phyloP scores from a whole-genome alignment of 2,113 vertebrate genomes.

The Dicerorhinus sumatrensis region DNA sequence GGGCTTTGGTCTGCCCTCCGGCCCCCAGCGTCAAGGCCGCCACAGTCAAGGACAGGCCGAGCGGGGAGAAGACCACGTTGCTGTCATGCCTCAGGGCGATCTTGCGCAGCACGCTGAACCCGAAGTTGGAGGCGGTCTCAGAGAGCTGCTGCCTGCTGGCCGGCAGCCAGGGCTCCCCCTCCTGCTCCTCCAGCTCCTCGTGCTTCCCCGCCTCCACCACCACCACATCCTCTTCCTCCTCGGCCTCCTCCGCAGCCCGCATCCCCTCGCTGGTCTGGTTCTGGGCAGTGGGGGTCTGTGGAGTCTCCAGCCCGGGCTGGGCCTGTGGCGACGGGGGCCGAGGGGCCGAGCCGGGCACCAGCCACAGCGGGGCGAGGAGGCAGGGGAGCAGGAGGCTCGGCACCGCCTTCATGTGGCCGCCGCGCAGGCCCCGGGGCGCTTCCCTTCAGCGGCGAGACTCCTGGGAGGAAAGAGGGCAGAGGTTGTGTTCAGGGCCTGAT shows the following conservation, averaged over 20 bases:
- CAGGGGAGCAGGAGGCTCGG: conserved; percentile 73
- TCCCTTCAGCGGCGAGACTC: neutral
- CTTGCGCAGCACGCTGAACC: conserved; percentile 93
- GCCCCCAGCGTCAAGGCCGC: conserved; percentile 88
- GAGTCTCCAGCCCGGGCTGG: neutral
- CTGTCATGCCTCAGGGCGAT: conserved; percentile 91
- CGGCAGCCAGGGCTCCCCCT: neutral
- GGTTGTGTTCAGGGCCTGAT: neutral
- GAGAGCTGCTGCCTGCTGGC: conserved; percentile 88
- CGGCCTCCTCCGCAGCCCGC: neutral
- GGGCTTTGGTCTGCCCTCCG: conserved; percentile 85
- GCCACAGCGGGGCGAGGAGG: conserved; percentile 73
- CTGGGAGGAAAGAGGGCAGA: neutral
- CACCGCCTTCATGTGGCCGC: conserved; percentile 71
- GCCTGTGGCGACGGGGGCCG: neutral
- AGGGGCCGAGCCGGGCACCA: conserved; percentile 38
- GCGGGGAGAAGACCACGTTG: conserved; percentile 94
- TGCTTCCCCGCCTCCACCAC: neutral
- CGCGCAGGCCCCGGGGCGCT: neutral
- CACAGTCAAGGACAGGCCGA: conserved; percentile 91
- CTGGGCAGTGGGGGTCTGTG: neutral
- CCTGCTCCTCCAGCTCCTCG: neutral
- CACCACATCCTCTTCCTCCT: neutral
- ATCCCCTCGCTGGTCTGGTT: neutral
- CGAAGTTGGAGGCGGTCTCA: conserved; percentile 91